These are phyloP conservation scores for Zaprionus taronus DNA, from an alignment of 1,140 invertebrate species.

Conservation along the genomic window DNA sequence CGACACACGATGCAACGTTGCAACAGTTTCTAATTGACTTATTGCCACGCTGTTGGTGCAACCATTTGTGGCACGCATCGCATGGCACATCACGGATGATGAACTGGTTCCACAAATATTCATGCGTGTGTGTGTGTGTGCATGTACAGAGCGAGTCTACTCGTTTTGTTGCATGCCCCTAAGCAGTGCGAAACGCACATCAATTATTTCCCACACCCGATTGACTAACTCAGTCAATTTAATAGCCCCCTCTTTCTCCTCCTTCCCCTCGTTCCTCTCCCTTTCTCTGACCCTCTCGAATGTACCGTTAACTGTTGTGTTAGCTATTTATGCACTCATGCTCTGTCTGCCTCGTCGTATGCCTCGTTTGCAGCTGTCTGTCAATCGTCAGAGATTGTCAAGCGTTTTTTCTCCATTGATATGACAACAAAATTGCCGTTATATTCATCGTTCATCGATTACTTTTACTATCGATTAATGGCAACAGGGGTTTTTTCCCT, in stretches of 20 bases:
- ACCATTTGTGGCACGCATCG: conserved; percentile 43
- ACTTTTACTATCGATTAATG: neutral
- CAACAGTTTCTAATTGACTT: conserved; percentile 47
- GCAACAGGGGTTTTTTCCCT: neutral
- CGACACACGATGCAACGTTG: conserved; percentile 17
- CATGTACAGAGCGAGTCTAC: neutral
- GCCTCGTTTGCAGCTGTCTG: neutral
- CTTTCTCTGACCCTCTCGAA: neutral
- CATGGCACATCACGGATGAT: conserved; percentile 9
- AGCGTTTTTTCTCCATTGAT: neutral
- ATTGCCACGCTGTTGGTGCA: conserved; percentile 37
- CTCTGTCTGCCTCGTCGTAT: neutral
- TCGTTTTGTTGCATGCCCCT: conserved; percentile 1
- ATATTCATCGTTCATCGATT: conserved; percentile 2
- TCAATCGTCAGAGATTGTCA: neutral
- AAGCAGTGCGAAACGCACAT: conserved; percentile 4
- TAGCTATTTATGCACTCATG: neutral
- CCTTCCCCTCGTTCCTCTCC: neutral
- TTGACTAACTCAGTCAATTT: neutral
- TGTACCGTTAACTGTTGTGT: neutral
- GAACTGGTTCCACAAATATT: conserved; percentile 6
- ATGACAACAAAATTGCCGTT: neutral
- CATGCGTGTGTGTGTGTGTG: neutral
- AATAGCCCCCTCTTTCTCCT: neutral
- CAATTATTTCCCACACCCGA: conserved; percentile 21